phyloP scores from a whole-genome alignment of 2,797 vertebrate species.

The Mormyrops boulengeri region DNA sequence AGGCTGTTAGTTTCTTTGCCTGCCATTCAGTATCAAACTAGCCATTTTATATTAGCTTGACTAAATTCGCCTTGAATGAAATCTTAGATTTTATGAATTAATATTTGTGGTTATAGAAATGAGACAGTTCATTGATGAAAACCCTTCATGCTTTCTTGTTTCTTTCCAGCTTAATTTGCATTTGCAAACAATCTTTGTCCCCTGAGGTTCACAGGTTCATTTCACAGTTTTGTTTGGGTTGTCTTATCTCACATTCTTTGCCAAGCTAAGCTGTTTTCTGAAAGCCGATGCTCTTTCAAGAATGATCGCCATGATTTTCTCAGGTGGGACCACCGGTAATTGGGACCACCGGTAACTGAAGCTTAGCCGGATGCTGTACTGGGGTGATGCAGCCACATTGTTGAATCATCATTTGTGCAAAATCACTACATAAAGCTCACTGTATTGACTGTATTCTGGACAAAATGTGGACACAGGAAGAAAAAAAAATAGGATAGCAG shows the following conservation, averaged over 20 bases:
- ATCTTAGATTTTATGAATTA: not conserved
- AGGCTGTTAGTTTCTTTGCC: not conserved
- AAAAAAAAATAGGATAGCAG: not conserved
- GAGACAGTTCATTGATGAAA: not conserved
- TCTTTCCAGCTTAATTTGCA: not conserved
- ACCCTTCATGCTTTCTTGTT: not conserved
- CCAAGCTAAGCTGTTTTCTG: not conserved
- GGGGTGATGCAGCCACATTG: not conserved
- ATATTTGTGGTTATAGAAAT: not conserved
- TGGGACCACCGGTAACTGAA: not conserved
- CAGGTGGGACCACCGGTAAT: not conserved
- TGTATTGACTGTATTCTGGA: not conserved
- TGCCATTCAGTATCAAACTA: not conserved
- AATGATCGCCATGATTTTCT: not conserved
- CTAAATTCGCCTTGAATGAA: not conserved
- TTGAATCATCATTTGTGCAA: not conserved
- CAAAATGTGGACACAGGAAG: not conserved
- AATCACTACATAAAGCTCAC: not conserved
- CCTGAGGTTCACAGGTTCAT: not conserved
- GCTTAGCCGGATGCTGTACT: not conserved
- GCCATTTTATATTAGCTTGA: not conserved
- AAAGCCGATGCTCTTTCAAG: not conserved
- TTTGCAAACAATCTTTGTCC: not conserved
- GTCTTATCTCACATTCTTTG: not conserved
- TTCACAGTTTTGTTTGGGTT: not conserved